Conservation (phyloP, 2,888 invertebrate species). For the Cataglyphis cursor region DNA sequence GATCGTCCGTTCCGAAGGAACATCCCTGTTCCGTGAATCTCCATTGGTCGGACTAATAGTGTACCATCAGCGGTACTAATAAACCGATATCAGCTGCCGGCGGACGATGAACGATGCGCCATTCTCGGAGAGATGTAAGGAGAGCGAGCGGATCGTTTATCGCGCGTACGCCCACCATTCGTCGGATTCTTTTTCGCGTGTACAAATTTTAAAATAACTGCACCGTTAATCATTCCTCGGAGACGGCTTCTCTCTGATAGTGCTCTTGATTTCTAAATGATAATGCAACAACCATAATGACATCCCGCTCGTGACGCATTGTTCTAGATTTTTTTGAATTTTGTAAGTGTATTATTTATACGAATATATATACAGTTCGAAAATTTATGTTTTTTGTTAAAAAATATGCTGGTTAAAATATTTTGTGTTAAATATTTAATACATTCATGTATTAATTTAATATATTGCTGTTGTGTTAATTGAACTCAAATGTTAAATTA, state of each 20-base stretch:
- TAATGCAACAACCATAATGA: slow-evolving; percentile 6
- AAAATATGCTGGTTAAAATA: too few relatives aligned
- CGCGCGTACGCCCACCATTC: slow-evolving; percentile 3
- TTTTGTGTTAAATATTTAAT: too few relatives aligned
- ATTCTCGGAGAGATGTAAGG: slow-evolving; percentile 25
- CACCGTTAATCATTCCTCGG: slow-evolving; percentile 24
- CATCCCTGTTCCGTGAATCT: slow-evolving; percentile 25
- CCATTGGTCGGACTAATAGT: slow-evolving; percentile 41
- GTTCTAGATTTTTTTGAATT: too few relatives aligned
- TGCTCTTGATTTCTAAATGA: neutral
- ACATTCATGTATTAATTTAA: too few relatives aligned
- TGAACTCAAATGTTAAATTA: too few relatives aligned
- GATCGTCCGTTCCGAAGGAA: slow-evolving; percentile 13
- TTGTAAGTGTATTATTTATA: too few relatives aligned
- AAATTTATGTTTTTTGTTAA: too few relatives aligned
- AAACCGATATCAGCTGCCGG: slow-evolving; percentile 48
- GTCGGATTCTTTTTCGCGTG: slow-evolving; percentile 19
- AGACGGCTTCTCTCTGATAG: slow-evolving; percentile 26
- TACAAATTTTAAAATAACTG: slow-evolving; percentile 13
- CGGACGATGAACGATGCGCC: slow-evolving; percentile 51
- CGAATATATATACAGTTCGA: too few relatives aligned
- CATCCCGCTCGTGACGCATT: neutral
- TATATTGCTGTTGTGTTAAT: too few relatives aligned
- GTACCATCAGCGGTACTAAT: slow-evolving; percentile 46
- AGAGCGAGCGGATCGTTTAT: slow-evolving; percentile 41